Evolutionary conservation across 2,888 invertebrate genomes (phyloP).

Genomic region (Drosophila atripex): DNA sequence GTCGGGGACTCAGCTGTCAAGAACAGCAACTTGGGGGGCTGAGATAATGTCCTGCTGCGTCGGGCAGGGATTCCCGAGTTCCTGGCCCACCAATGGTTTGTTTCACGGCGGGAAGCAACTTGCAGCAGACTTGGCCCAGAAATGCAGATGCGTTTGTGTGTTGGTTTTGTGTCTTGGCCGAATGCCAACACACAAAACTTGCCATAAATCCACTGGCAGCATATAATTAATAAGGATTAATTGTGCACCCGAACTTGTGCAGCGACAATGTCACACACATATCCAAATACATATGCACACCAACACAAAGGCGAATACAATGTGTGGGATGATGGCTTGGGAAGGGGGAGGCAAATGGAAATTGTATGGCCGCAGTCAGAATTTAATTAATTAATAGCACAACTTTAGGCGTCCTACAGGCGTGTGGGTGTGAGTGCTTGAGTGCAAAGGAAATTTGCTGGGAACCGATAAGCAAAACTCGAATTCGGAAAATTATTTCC

Average conservation of each 20-base stretch:
- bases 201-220: conserved; percentile 75
- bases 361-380: conserved; percentile 58
- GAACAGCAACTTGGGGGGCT: conserved; percentile 37
- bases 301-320: conserved; percentile 11
- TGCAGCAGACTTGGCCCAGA: conserved; percentile 57
- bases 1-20: conserved; percentile 63
- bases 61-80: conserved; percentile 1
- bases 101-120: conserved; percentile 41
- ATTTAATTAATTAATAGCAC: conserved; percentile 78
- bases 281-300: conserved; percentile 2
- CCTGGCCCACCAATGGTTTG: conserved; percentile 54
- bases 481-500: conserved; percentile 32
- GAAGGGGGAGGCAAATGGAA: conserved; percentile 6
- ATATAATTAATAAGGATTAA: conserved; percentile 81
- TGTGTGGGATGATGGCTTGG: conserved; percentile 7
- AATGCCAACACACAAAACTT: conserved; percentile 70
- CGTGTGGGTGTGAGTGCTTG: conserved; percentile 6
- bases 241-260: conserved; percentile 72
- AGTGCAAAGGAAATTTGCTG: conserved; percentile 13
- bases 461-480: conserved; percentile 39
- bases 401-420: conserved; percentile 58
- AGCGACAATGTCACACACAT: conserved; percentile 46
- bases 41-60: conserved; percentile 39
- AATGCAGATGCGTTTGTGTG: conserved; percentile 23
- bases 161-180: conserved; percentile 49